These are phyloP conservation scores for Phanerotoma sp. DNA, from an alignment of 2,888 invertebrate genomes.

Conservation along the genomic window DNA sequence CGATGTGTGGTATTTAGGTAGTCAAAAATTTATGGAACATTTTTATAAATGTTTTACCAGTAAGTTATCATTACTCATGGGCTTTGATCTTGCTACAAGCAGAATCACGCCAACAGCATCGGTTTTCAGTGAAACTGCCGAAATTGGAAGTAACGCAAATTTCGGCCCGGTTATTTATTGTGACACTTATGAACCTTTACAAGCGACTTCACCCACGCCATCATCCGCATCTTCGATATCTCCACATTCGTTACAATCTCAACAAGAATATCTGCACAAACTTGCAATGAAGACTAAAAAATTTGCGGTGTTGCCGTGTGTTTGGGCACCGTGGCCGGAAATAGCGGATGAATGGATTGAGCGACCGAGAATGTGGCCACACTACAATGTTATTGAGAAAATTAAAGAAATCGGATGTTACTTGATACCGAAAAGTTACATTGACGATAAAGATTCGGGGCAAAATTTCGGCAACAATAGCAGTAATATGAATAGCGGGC, in stretches of 20 bases:
- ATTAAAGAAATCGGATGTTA: slow-evolving; percentile 69
- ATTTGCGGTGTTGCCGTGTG: slow-evolving; percentile 72
- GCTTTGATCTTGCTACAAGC: slow-evolving; percentile 55
- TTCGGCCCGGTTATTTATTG: slow-evolving; percentile 71
- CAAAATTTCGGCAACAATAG: too few relatives aligned
- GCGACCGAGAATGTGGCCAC: slow-evolving; percentile 70
- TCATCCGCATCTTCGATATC: too few relatives aligned
- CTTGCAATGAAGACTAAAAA: slow-evolving; percentile 48
- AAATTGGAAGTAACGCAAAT: slow-evolving; percentile 51
- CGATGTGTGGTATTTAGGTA: slow-evolving; percentile 60
- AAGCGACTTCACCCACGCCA: too few relatives aligned
- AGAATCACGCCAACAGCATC: neutral
- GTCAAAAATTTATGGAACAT: slow-evolving; percentile 68
- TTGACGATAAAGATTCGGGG: slow-evolving; percentile 39
- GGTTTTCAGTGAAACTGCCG: too few relatives aligned
- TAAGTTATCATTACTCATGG: slow-evolving; percentile 63
- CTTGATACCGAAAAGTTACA: slow-evolving; percentile 71
- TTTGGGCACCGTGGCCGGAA: slow-evolving; percentile 72
- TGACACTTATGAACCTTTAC: slow-evolving; percentile 56
- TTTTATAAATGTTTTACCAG: slow-evolving; percentile 68
- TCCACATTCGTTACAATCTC: too few relatives aligned
- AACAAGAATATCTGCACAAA: too few relatives aligned
- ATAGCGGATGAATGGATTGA: slow-evolving; percentile 70
- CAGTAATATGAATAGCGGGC: too few relatives aligned
- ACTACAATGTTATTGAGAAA: slow-evolving; percentile 66